Base-by-base conservation (phyloP, 1,140 invertebrate species). In the Listronotus bonariensis region DNA sequence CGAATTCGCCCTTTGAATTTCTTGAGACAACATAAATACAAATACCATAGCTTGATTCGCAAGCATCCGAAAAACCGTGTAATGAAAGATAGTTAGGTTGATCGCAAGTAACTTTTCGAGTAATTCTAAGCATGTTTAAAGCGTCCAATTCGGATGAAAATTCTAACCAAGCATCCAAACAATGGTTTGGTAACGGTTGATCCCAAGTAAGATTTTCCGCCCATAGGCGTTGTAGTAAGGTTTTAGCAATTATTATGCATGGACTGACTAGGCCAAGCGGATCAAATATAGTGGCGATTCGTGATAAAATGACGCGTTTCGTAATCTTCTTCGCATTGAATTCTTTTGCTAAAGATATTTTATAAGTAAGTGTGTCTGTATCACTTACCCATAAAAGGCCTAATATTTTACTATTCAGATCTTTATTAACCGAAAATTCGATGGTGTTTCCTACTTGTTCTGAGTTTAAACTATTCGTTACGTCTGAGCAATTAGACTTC, bases 201-300 rank as follows among this genome's bases (percentile, higher is more conserved):
- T 61, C 82, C 80, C 79, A 82, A 36, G 70, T 73, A 9, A 77
- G 6, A 12, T 73, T 69, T 38, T 45, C 31, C 43, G 61, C 17
- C 78, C 79, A 79, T 7, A 81, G 31, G 49, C 73, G 56, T 70
- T 82, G 80, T 11, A 82, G 40, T 8, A 81, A 53, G 2, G 78
- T 73, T 67, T 82, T 81, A 41, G 72, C 70, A 10, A 62, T 58
- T 15, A 80, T 74, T 5, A 72, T 73, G 15, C 77, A 51, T 18
- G 79, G 78, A 32, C 68, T 61, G 7, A 79, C 26, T 18, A 78
- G 66, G 20, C 79, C 80, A 9, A 79, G 67, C n/a, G 79, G 80
- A 64, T 82, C 80, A 58, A 78, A 82, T 12, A 79, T 49, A 63
- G 74, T 65, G 9, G 71, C 65, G 8, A 75, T 55, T 14, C 12